phyloP scores from a whole-genome alignment of 2,888 invertebrate genomes.

The Cremastinae sp. region DNA sequence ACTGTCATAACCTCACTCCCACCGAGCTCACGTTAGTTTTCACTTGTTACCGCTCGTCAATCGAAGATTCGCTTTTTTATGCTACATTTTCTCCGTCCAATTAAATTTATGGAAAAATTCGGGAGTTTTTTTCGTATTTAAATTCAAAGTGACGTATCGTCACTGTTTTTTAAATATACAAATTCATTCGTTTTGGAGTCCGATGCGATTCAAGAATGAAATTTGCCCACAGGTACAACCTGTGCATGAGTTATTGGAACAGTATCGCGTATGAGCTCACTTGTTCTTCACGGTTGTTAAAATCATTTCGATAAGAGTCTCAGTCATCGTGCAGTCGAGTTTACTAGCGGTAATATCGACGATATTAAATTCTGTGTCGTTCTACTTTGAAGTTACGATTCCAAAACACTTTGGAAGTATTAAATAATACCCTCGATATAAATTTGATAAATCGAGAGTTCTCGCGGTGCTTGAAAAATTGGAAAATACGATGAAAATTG shows the following conservation, averaged over 20 bases:
- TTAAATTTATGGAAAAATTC: too few relatives aligned
- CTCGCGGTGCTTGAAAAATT: too few relatives aligned
- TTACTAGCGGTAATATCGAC: neutral
- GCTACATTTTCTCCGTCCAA: neutral
- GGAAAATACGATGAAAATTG: too few relatives aligned
- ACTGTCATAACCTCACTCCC: conserved; percentile 6
- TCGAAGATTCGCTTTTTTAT: neutral
- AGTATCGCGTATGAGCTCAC: conserved; percentile 36
- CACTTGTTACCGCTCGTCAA: neutral
- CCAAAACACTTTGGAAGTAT: neutral
- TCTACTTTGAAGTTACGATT: neutral
- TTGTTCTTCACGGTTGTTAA: conserved; percentile 55
- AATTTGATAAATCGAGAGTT: too few relatives aligned
- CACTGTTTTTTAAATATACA: too few relatives aligned
- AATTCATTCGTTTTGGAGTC: too few relatives aligned
- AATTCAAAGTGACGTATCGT: too few relatives aligned
- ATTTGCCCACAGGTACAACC: neutral
- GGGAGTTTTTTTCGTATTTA: too few relatives aligned
- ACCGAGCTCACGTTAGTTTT: neutral
- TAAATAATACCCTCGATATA: too few relatives aligned
- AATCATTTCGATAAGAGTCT: conserved; percentile 46
- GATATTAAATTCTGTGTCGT: conserved; percentile 29
- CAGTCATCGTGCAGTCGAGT: neutral
- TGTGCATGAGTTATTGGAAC: conserved; percentile 14
- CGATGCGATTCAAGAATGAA: too few relatives aligned